Base-by-base conservation (phyloP, 2,888 invertebrate genomes). In the Plebejus argus region DNA sequence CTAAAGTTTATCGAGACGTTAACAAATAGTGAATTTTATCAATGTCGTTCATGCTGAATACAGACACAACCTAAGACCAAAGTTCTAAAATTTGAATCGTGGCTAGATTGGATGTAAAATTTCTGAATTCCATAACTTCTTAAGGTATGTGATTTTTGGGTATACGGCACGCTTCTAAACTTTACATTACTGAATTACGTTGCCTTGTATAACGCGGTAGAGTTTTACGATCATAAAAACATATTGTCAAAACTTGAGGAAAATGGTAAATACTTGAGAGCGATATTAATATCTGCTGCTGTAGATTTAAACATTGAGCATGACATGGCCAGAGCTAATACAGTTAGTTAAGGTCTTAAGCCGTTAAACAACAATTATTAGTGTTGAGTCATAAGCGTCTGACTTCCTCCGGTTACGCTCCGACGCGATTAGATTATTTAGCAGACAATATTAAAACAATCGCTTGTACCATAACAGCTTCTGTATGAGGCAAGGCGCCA, bases 371-470 rank as follows among this genome's bases (percentile, higher is more conserved):
- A 45, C 66, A 66, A n/a, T n/a, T n/a, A n/a, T n/a, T n/a, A 66
- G 66, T 66, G 35, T 72, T 72, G 72, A 72, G 72, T 72, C 45
- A 72, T 72, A 39, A 72, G 45, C 39, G 39, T 72, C 39, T 28
- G 28, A 66, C 66, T 66, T 72, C 72, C 72, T 72, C 72, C 72
- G 72, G 72, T 72, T 45, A 71, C 39, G 71, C 71, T 45, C 45
- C 45, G 72, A 72, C 72, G 72, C 72, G 72, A 39, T 39, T 23
- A 23, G 72, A 20, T 39, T 72, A 45, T 45, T 45, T 72, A 72
- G 20, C n/a, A 72, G 12, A 45, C 72, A 71, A n/a, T 66, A 45
- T 72, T 72, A 72, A 12, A 45, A 72, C 71, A 45, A 72, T 72
- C n/a, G 66, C 23, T 15, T 28, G 28, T 66, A 18, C 12, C 10